A percentile compares a stretch with the other conserved stretches of the same genome.
Evolutionary conservation across 2,888 invertebrate genomes (phyloP).

Genomic region (Rhyacophila evoluta): DNA sequence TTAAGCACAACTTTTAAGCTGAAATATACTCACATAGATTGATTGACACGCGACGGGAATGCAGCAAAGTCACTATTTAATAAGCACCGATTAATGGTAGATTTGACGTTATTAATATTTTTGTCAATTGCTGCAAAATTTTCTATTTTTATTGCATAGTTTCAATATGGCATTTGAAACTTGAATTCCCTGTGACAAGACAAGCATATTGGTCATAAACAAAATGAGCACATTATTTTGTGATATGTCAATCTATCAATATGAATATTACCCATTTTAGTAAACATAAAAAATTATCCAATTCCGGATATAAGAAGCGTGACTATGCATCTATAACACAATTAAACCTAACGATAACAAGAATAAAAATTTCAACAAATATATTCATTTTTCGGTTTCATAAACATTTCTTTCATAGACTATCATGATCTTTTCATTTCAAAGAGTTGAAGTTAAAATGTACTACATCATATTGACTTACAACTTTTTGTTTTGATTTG

Average conservation of each 20-base stretch:
- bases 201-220: not conserved
- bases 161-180: too few relatives aligned
- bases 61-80: too few relatives aligned
- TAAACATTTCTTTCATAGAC: not conserved
- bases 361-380: slow-evolving; percentile 15
- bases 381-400: not conserved
- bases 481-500: not conserved
- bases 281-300: not conserved
- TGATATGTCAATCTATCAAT: not conserved
- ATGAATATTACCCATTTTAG: not conserved
- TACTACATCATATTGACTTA: not conserved
- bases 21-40: too few relatives aligned
- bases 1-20: not conserved
- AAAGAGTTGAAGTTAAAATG: too few relatives aligned
- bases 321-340: not conserved
- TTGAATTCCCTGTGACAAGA: too few relatives aligned
- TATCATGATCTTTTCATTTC: too few relatives aligned
- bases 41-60: too few relatives aligned
- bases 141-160: too few relatives aligned
- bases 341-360: not conserved
- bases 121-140: too few relatives aligned
- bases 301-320: not conserved
- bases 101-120: too few relatives aligned
- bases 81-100: too few relatives aligned
- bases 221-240: not conserved